Percentiles rank a stretch among this genome's conserved stretches.
phyloP scores from a whole-genome alignment of 2,888 invertebrate genomes.

The Sinhomidia bicolor region DNA sequence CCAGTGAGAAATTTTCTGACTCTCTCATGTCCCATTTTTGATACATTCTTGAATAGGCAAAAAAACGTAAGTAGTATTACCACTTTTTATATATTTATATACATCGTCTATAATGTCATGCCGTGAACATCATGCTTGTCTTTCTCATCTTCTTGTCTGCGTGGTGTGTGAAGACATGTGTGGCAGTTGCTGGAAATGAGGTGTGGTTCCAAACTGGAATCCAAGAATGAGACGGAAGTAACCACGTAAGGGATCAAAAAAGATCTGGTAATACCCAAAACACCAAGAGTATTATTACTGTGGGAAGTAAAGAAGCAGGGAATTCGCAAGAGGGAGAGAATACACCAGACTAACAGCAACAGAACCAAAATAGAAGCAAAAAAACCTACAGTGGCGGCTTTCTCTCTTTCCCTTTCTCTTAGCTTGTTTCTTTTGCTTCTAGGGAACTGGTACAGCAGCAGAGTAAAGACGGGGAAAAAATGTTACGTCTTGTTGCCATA shows the following conservation, averaged over 20 bases:
- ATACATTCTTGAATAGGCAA: background rate
- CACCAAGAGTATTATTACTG: conserved; percentile 70
- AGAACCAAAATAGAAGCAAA: too few species aligned
- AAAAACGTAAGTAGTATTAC: too few species aligned
- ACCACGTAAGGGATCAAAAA: conserved; percentile 70
- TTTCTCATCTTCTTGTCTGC: conserved; percentile 42
- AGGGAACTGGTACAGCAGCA: background rate
- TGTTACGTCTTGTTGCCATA: conserved; percentile 58
- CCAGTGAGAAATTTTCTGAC: background rate
- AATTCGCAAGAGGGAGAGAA: conserved; percentile 13
- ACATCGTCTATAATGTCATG: conserved; percentile 5
- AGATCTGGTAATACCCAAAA: conserved; percentile 70
- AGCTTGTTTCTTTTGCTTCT: background rate
- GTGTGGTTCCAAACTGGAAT: conserved; percentile 51
- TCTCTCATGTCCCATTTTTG: conserved; percentile 1
- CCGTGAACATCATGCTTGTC: conserved; percentile 38
- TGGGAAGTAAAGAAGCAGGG: conserved; percentile 50
- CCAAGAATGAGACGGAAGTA: conserved; percentile 54
- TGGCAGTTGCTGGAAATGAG: conserved; percentile 42
- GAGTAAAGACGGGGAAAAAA: conserved; percentile 46
- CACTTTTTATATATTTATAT: too few species aligned
- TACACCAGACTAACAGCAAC: background rate
- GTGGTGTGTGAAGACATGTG: conserved; percentile 31
- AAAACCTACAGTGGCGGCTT: too few species aligned
- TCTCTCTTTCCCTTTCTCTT: too few species aligned